Conservation (phyloP, 2,888 invertebrate species). For the Luffia ferchaultella region DNA sequence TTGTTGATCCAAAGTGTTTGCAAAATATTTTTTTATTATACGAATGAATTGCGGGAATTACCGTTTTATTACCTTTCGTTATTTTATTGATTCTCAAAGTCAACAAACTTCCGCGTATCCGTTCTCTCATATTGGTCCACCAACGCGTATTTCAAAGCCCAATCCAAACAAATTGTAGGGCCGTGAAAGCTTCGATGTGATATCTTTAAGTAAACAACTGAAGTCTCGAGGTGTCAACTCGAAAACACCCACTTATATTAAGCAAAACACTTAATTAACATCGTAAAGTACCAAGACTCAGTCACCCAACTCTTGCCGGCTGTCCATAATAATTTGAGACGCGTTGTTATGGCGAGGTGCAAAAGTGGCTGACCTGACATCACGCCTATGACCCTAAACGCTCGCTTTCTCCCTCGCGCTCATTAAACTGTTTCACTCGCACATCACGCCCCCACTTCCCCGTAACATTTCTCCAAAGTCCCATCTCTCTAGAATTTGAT, state of each 20-base stretch:
- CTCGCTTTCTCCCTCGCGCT: conserved; percentile 33
- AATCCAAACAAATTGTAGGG: background rate
- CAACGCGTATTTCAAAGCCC: background rate
- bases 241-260: conserved; percentile 5
- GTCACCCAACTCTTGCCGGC: conserved; percentile 64
- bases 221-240: background rate
- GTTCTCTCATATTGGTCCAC: background rate
- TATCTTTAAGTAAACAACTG: background rate
- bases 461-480: conserved; percentile 57
- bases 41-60: too few species aligned
- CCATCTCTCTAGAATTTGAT: conserved; percentile 50
- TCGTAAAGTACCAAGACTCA: conserved; percentile 60
- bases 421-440: conserved; percentile 35
- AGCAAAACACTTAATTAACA: conserved; percentile 56
- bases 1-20: conserved; percentile 50
- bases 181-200: background rate
- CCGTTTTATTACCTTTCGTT: background rate
- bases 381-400: conserved; percentile 58
- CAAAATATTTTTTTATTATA: conserved; percentile 27
- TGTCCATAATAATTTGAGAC: conserved; percentile 68
- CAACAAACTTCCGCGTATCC: background rate
- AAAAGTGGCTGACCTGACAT: conserved; percentile 69
- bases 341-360: conserved; percentile 67
- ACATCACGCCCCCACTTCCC: conserved; percentile 64
- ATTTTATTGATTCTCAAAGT: background rate